Conservation (phyloP, 2,888 invertebrate genomes). For the Xanthorhoe designata region DNA sequence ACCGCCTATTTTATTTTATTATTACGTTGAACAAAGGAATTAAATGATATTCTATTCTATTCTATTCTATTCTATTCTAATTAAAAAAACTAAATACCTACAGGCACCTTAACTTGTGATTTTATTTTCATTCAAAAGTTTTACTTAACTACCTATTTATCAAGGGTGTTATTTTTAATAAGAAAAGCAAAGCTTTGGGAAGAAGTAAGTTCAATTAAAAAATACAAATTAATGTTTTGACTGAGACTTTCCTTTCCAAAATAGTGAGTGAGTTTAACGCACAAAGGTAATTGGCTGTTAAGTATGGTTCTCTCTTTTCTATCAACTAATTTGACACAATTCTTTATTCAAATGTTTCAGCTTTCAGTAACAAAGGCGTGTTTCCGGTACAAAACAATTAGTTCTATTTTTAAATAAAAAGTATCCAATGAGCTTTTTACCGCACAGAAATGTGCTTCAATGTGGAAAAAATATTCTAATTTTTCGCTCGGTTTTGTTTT, state of each 20-base stretch:
- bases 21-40: no score
- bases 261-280: background rate
- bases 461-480: conserved; percentile 40
- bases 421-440: conserved; percentile 31
- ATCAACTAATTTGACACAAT: background rate
- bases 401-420: conserved; percentile 34
- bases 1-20: no score
- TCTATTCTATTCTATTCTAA: no score
- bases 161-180: no score
- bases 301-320: background rate
- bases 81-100: no score
- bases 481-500: conserved; percentile 36
- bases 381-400: conserved; percentile 33
- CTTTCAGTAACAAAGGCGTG: conserved; percentile 29
- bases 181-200: no score
- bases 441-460: conserved; percentile 29
- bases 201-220: no score
- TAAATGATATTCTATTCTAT: no score
- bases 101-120: no score
- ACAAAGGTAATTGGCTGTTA: background rate
- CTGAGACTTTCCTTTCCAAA: background rate
- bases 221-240: background rate
- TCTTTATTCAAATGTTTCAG: conserved; percentile 4
- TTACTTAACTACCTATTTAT: no score
- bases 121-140: no score